Conservation (phyloP, 2,113 vertebrate genomes). For the Odobenus rosmarus region DNA sequence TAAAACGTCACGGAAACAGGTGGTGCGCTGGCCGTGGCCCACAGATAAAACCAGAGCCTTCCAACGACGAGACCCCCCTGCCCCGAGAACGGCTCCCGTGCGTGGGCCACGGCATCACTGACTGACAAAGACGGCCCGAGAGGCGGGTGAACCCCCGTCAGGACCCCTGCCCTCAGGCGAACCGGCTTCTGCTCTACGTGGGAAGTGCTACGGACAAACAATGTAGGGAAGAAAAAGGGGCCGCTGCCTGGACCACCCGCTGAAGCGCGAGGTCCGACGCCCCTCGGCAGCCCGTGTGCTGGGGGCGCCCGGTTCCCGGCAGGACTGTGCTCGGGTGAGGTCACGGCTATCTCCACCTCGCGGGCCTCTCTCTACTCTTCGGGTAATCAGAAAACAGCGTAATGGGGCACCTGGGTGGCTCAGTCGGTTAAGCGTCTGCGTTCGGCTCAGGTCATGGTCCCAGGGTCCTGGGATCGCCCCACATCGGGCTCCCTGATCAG, state of each 20-base stretch:
- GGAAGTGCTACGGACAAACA: accelerated
- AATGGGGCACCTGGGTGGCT: background rate
- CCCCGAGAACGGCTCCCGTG: too few species aligned
- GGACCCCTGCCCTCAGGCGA: background rate
- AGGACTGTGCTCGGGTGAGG: background rate
- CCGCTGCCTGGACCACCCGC: background rate
- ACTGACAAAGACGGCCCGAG: background rate
- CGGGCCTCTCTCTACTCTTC: background rate
- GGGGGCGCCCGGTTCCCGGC: background rate
- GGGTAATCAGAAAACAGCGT: background rate
- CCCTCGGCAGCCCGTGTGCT: background rate
- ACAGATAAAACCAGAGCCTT: background rate
- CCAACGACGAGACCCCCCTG: background rate
- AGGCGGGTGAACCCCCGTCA: background rate
- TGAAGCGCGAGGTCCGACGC: accelerated
- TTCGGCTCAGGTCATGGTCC: too few species aligned
- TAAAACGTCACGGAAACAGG: background rate
- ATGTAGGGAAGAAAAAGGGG: too few species aligned
- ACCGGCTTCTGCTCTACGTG: accelerated
- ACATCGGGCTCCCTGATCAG: too few species aligned
- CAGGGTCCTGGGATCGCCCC: too few species aligned
- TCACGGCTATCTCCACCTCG: background rate
- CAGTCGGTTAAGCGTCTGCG: too few species aligned
- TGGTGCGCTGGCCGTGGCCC: background rate
- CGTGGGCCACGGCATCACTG: too few species aligned